phyloP scores from a whole-genome alignment of 2,797 vertebrate genomes.

The Gymnothorax reevesii region DNA sequence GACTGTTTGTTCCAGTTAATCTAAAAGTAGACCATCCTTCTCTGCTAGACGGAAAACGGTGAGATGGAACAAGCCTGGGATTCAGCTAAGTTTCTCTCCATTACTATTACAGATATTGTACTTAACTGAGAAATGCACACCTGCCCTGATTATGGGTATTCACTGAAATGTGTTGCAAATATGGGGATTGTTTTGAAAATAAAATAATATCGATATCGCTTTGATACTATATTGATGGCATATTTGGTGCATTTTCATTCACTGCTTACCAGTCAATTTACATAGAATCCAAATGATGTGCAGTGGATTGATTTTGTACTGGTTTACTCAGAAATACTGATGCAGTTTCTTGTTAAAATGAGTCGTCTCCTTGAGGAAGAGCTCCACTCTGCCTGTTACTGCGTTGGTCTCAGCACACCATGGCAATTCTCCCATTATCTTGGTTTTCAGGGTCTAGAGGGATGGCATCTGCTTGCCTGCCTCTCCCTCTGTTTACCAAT shows the following conservation, averaged over 20 bases:
- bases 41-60: not conserved
- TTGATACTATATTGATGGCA: not conserved
- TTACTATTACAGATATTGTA: not conserved
- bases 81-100: not conserved
- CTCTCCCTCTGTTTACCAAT: conserved; percentile 62
- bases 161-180: not conserved
- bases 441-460: conserved; percentile 52
- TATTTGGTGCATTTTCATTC: not conserved
- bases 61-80: not conserved
- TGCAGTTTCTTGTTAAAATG: conserved; percentile 21
- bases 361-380: conserved; percentile 39
- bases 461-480: conserved; percentile 57
- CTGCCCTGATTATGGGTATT: not conserved
- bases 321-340: not conserved
- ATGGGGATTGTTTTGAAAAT: not conserved
- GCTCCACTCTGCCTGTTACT: conserved; percentile 24
- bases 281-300: not conserved
- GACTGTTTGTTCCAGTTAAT: not conserved
- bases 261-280: not conserved
- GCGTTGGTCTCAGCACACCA: conserved; percentile 42
- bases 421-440: conserved; percentile 39
- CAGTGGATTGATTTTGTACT: not conserved
- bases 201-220: not conserved
- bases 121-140: not conserved
- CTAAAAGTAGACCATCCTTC: not conserved